Evolutionary conservation across 2,888 invertebrate species (phyloP).

Genomic region (Lasioglossum leucozonium): DNA sequence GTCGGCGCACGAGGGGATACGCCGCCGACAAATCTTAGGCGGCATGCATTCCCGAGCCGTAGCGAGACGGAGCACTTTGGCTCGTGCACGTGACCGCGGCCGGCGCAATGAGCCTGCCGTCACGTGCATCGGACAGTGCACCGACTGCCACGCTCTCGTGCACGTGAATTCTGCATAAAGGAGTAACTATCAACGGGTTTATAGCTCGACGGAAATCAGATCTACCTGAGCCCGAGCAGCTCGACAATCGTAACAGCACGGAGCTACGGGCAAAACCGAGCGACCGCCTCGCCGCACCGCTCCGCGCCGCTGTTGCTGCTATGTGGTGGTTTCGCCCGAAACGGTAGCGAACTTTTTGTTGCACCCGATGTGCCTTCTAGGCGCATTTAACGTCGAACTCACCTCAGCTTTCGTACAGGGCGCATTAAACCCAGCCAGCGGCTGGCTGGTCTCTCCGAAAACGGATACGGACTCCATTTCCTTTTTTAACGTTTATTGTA

Average conservation of each 20-base stretch:
- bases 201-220: conserved; percentile 44
- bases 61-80: conserved; percentile 48
- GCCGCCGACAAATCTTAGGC: conserved; percentile 33
- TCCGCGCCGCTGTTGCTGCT: not conserved
- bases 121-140: conserved; percentile 79
- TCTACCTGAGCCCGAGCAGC: conserved; percentile 20
- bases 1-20: conserved; percentile 38
- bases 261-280: conserved; percentile 11
- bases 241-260: conserved; percentile 30
- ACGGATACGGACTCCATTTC: not conserved
- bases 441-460: not conserved
- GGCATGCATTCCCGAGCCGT: conserved; percentile 40
- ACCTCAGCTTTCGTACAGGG: not conserved
- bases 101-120: conserved; percentile 70
- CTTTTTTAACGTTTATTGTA: not conserved
- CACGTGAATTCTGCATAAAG: conserved; percentile 79
- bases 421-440: not conserved
- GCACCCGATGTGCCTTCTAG: not conserved
- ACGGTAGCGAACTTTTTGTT: not conserved
- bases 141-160: conserved; percentile 77
- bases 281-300: not conserved
- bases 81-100: conserved; percentile 78
- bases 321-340: conserved; percentile 8
- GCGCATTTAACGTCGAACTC: not conserved
- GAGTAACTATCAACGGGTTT: conserved; percentile 53